A percentile compares a stretch with the other conserved stretches of the same genome.
Conservation (phyloP, 2,797 vertebrate genomes). For the Sternotherus odoratus region DNA sequence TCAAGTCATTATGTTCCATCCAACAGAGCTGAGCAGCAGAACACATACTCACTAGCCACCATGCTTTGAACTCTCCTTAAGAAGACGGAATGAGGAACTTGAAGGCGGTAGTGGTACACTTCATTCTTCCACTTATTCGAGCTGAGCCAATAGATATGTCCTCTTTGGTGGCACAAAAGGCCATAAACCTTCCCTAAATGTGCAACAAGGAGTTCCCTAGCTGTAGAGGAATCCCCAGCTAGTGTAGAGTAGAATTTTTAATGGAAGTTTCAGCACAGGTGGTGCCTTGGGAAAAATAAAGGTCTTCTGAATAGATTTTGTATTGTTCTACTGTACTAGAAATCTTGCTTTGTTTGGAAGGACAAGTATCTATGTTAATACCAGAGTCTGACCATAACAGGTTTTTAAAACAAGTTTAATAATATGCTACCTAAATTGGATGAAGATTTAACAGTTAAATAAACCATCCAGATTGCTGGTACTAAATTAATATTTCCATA, state of each 20-base stretch:
- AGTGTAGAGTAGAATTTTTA: background rate
- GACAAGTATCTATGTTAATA: background rate
- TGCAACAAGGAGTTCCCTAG: background rate
- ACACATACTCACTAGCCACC: background rate
- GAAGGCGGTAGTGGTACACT: background rate
- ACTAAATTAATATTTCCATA: background rate
- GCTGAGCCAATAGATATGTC: fast-evolving
- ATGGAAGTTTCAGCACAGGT: background rate
- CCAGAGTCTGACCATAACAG: background rate
- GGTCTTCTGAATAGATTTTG: background rate
- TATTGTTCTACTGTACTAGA: background rate
- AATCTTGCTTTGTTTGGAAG: slow-evolving; percentile 90
- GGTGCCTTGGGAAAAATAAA: background rate
- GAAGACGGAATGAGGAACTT: background rate
- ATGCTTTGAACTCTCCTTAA: background rate
- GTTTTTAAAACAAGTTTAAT: slow-evolving; percentile 49
- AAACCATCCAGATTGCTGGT: slow-evolving; percentile 11
- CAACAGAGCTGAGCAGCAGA: background rate
- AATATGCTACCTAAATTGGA: background rate
- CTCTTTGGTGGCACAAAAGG: background rate
- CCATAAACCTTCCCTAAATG: background rate
- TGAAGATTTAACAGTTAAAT: background rate
- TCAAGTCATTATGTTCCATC: background rate
- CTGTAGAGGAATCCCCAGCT: background rate
- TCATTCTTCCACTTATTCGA: background rate